Percentiles rank a stretch among this genome's conserved stretches.
phyloP scores from a whole-genome alignment of 2,888 invertebrate genomes.

The Lasius fuliginosus region DNA sequence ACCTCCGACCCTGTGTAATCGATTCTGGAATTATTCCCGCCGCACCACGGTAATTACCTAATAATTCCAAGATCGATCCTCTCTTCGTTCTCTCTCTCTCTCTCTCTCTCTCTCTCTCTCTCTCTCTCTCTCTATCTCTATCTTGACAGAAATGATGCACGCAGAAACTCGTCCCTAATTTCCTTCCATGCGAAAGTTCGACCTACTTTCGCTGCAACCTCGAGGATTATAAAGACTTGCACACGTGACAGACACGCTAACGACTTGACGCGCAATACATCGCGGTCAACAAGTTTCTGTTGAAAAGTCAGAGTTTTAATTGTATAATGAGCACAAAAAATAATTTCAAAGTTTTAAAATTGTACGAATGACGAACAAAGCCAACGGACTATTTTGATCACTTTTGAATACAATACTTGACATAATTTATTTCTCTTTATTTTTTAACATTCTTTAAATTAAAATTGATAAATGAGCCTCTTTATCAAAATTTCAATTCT shows the following conservation, averaged over 20 bases:
- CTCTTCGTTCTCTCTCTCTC: neutral
- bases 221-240: slow-evolving; percentile 62
- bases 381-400: neutral
- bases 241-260: slow-evolving; percentile 62
- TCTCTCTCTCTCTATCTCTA: neutral
- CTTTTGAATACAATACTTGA: neutral
- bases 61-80: slow-evolving; percentile 73
- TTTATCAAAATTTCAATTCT: neutral
- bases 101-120: neutral
- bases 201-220: slow-evolving; percentile 63
- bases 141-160: slow-evolving; percentile 61
- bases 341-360: neutral
- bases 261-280: slow-evolving; percentile 48
- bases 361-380: neutral
- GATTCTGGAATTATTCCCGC: slow-evolving; percentile 73
- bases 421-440: neutral
- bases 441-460: neutral
- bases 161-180: slow-evolving; percentile 60
- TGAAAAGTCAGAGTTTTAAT: slow-evolving; percentile 14
- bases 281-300: slow-evolving; percentile 11
- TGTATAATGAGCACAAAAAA: neutral
- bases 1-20: slow-evolving; percentile 58
- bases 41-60: slow-evolving; percentile 74
- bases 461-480: neutral
- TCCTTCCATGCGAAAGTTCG: slow-evolving; percentile 66